Base-by-base conservation (phyloP, 2,888 invertebrate genomes). In the Myopa tessellatipennis region DNA sequence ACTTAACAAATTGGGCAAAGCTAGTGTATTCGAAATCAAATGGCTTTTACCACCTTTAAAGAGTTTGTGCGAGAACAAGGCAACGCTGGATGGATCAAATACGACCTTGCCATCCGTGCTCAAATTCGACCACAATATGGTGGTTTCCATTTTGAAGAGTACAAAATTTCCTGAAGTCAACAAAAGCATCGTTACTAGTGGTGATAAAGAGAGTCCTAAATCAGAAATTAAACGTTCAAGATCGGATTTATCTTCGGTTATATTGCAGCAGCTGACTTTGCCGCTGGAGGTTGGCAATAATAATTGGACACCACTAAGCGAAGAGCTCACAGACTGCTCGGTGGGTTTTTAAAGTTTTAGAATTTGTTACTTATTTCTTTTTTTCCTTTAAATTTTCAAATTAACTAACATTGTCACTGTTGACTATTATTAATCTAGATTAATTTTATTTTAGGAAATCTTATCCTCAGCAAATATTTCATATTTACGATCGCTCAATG, bases 401-500 rank as follows among this genome's bases (percentile, higher is more conserved):
- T 26, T 26, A 26, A 26, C 26, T 2, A 26, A 26, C 26, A 26
- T 26, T 26, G 26, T 26, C 26, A 1, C 26, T 26, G 26, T 18
- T 40, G 4, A 45, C 52, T 26, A 67, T 73, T 34, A 34, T 12
- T 45, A 12, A 34, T 72, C 45, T 76, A 36, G 63, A 10, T 58
- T 36, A 63, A 63, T 52, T 71, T 74, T 67, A 82, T 89, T 90
- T 60, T 87, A 96, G 95, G 93, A 93, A 87, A 92, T 95, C 88
- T 93, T 97, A 84, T 91, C 94, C 77, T 92, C 93, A 78, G 94
- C 94, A 74, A 97, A 97, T 87, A 91, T 94, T 4, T 92, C 93
- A 55, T 92, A 93, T 82, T 91, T 98, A 75, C 95, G 96, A 90
- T 93, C 94, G 82, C 91, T 96, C 79, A 92, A 95, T 83, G 97